A percentile compares a stretch with the other conserved stretches of the same genome.
phyloP scores from a whole-genome alignment of 2,888 invertebrate species.

The Drosophila prolongata region DNA sequence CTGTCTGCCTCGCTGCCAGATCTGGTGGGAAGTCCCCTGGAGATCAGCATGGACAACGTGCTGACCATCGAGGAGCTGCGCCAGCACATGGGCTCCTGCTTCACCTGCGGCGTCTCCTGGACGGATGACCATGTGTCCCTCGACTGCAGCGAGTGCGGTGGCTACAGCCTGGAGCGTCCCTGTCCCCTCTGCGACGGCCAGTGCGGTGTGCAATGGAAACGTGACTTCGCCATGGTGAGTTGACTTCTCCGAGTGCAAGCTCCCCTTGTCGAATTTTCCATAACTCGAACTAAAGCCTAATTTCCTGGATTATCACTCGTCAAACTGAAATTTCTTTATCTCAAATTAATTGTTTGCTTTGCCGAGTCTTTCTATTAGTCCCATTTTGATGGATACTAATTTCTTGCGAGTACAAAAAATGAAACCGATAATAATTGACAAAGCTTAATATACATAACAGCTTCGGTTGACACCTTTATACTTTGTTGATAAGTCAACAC shows the following conservation, averaged over 20 bases:
- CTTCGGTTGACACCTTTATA: slow-evolving; percentile 22
- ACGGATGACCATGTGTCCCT: slow-evolving; percentile 90
- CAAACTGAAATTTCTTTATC: slow-evolving; percentile 22
- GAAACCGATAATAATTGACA: slow-evolving; percentile 26
- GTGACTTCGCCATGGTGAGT: slow-evolving; percentile 91
- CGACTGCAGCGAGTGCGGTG: slow-evolving; percentile 92
- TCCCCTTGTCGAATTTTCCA: background rate
- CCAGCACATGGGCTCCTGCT: slow-evolving; percentile 89
- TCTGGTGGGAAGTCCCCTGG: slow-evolving; percentile 83
- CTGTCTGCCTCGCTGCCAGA: slow-evolving; percentile 84
- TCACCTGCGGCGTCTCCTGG: slow-evolving; percentile 93
- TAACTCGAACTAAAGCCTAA: slow-evolving; percentile 10
- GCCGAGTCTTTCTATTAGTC: slow-evolving; percentile 6
- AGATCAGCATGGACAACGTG: slow-evolving; percentile 85
- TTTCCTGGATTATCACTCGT: slow-evolving; percentile 5
- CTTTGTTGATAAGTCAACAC: slow-evolving; percentile 20
- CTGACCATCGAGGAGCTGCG: slow-evolving; percentile 90
- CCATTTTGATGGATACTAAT: slow-evolving; percentile 32
- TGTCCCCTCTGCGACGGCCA: slow-evolving; percentile 91
- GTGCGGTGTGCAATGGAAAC: slow-evolving; percentile 90
- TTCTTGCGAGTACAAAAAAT: slow-evolving; percentile 18
- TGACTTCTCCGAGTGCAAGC: background rate
- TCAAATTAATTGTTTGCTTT: slow-evolving; percentile 17
- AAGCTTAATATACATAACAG: slow-evolving; percentile 30
- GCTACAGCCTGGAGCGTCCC: slow-evolving; percentile 90